A percentile compares a stretch with the other conserved stretches of the same genome.
These are phyloP conservation scores for Perca schrenkii DNA, from an alignment of 2,113 vertebrate species.

Conservation along the genomic window DNA sequence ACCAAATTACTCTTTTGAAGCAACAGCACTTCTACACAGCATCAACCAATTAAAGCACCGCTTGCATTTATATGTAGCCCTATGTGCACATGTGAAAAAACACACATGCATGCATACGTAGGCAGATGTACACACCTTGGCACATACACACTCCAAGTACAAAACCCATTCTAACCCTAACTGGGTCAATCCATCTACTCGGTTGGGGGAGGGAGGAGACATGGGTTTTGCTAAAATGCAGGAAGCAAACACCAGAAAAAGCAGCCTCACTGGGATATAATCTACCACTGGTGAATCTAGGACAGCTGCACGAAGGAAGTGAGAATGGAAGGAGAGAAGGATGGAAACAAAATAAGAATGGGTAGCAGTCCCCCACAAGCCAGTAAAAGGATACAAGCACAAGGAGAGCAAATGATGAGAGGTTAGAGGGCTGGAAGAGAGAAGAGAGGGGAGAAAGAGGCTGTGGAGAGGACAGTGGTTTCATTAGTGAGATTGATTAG, in stretches of 20 bases:
- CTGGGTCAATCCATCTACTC: conserved; percentile 77
- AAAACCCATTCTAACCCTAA: conserved; percentile 73
- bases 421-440: conserved; percentile 53
- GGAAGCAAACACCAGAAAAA: conserved; percentile 56
- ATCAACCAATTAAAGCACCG: not conserved
- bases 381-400: conserved; percentile 40
- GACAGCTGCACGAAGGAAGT: conserved; percentile 41
- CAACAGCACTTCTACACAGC: not conserved
- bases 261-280: conserved; percentile 54
- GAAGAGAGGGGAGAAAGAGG: conserved; percentile 54
- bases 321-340: conserved; percentile 29
- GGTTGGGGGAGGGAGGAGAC: conserved; percentile 52
- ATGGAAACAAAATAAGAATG: conserved; percentile 13
- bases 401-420: conserved; percentile 64
- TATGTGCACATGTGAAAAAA: not conserved
- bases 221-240: conserved; percentile 59
- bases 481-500: conserved; percentile 86
- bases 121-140: conserved; percentile 42
- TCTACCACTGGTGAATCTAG: conserved; percentile 59
- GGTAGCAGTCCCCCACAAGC: conserved; percentile 1
- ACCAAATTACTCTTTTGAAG: not conserved
- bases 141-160: conserved; percentile 49
- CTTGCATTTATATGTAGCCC: not conserved
- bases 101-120: not conserved
- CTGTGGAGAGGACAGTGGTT: conserved; percentile 76